Evolutionary conservation across 2,797 vertebrate species (phyloP).

Genomic region (Threskiornis aethiopicus): DNA sequence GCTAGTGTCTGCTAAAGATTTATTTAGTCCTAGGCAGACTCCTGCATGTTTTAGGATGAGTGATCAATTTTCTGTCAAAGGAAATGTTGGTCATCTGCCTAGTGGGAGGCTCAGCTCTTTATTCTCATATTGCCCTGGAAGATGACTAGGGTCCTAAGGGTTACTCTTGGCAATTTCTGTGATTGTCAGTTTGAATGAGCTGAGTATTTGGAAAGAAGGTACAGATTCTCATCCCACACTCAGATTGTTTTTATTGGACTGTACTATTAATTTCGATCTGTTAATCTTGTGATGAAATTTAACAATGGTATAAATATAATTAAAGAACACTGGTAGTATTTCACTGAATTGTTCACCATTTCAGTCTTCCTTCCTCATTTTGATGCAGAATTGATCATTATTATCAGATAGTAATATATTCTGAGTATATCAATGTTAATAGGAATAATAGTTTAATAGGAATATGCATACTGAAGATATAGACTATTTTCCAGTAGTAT

Average conservation of each 20-base stretch:
- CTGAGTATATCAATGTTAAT: neutral
- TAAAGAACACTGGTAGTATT: neutral
- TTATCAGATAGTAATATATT: neutral
- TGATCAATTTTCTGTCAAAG: slow-evolving; percentile 42
- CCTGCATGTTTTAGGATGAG: slow-evolving; percentile 10
- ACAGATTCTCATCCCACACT: neutral
- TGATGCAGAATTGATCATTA: neutral
- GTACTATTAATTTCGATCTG: neutral
- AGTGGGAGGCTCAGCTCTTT: neutral
- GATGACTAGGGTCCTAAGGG: neutral
- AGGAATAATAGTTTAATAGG: neutral
- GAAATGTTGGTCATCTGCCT: neutral
- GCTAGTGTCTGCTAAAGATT: slow-evolving; percentile 15
- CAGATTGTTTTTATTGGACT: neutral
- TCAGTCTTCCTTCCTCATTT: neutral
- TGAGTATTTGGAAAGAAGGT: neutral
- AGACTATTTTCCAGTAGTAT: neutral
- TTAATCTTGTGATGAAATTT: neutral
- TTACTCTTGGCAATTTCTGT: neutral
- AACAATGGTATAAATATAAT: neutral
- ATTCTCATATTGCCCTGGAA: neutral
- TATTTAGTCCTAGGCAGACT: slow-evolving; percentile 42
- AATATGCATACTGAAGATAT: neutral
- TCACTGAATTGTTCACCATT: neutral
- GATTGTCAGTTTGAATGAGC: neutral